These are phyloP conservation scores for Sus scrofa DNA, from an alignment of 2,113 vertebrate genomes.

Conservation along the genomic window DNA sequence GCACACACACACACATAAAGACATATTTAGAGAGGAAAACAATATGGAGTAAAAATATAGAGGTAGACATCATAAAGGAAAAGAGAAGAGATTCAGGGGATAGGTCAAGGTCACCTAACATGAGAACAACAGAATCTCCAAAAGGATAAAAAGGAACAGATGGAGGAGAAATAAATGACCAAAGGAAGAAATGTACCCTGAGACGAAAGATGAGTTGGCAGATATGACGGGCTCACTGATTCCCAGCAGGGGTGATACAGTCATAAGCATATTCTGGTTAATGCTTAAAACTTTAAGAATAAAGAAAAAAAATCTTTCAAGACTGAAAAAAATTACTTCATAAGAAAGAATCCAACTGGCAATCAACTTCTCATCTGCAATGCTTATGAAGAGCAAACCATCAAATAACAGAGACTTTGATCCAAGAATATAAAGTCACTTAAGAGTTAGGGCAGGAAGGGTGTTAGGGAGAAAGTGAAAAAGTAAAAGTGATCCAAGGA, in stretches of 20 bases:
- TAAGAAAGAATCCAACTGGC: neutral
- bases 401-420: neutral
- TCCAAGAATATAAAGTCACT: neutral
- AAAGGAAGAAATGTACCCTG: neutral
- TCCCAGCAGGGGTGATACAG: neutral
- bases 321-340: neutral
- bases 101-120: neutral
- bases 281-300: neutral
- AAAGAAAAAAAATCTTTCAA: neutral
- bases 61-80: neutral
- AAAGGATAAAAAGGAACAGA: neutral
- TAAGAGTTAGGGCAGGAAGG: neutral
- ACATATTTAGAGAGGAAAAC: neutral
- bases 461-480: neutral
- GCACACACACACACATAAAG: no score
- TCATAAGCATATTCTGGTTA: neutral
- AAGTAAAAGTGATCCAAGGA: neutral
- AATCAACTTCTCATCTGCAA: neutral
- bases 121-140: neutral
- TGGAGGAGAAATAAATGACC: neutral
- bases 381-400: neutral
- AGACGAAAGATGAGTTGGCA: neutral
- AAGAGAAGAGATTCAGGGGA: neutral
- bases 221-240: neutral
- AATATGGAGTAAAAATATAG: neutral